Evolutionary conservation across 2,797 vertebrate genomes (phyloP), one percentile per base, ranked within the genome.

Genomic region (Microctenopoma stevenorrisi): DNA sequence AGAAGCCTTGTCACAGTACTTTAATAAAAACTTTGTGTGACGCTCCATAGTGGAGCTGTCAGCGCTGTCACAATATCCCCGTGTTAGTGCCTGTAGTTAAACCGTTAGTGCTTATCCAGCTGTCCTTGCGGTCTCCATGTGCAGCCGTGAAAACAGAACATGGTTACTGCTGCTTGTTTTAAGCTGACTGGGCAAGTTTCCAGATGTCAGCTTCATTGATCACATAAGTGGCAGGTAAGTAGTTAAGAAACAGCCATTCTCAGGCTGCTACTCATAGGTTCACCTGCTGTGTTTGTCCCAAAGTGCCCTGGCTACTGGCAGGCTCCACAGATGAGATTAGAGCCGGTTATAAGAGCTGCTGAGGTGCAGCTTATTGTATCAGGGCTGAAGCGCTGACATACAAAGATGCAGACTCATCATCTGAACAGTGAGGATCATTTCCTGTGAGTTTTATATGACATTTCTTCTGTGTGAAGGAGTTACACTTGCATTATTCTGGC

Each of bases 161-260:
- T 47, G 61, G 60, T 67, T 76, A 68, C 52, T 68, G 63, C 50
- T n/a, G 5, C 67, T 64, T 77, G 68, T 61, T 79, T 72, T 43
- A 72, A 68, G 56, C 18, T 44, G 58, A 76, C 18, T 28, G 49
- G 65, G 61, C 14, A 0, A 59, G 46, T 64, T 74, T 57, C 42
- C 61, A 64, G 72, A 55, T 73, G 79, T 73, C 75, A 74, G 50
- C 56, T 66, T 58, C 70, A 86, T 76, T 72, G 79, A 87, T 78
- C 67, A 51, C 50, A 55, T 70, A 76, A 84, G 71, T 69, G 65
- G 22, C 68, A 57, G 65, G 61, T 71, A 68, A 79, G 49, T 40
- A 43, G 40, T 43, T 43, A 15, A 43, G 40, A 52, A 66, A 76
- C 76, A 76, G 35, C 82, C 70, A 64, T 71, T 56, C 67, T 46